Evolutionary conservation across 2,113 vertebrate species (phyloP), one percentile per base, ranked within the genome.

Genomic region (Lagopus leucura): DNA sequence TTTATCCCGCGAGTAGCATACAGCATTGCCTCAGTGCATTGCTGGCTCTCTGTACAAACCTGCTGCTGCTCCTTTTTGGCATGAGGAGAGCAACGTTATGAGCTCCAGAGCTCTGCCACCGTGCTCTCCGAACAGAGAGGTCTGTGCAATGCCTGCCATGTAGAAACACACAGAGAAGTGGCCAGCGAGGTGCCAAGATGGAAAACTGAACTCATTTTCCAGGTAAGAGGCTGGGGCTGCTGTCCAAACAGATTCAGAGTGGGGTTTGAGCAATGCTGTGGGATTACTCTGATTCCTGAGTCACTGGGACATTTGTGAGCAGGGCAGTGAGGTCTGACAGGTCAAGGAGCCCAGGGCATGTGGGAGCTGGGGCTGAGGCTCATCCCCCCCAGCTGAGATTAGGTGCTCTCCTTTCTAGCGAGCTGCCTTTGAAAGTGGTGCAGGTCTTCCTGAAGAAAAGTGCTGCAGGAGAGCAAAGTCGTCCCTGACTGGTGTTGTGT

Each of bases 21-120:
- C 43, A 30, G 75, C 0, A 10, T 57, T 86, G 92, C 80, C 90
- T 94, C 1, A 0, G 60, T 86, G 76, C 76, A 66, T 18, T 6
- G 2, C 21, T 72, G 70, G 93, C 80, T 86, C 79, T 83, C 65
- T 32, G 75, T 78, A 60, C 57, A 58, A 87, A 79, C 82, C 90
- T 92, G 76, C 42, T 88, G 73, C 94, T 57, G 58, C 38, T 94
- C 43, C 43, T 32, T 57, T 52, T 81, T 94, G 79, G 82, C 84
- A 76, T 1, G 32, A 63, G 60, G 63, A 32, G 72, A 92, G 30
- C 54, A 61, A 32, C 19, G 6, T 6, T n/a, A 64, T 40, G 64
- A 43, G 69, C 48, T 82, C 58, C 85, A 74, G 60, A 45, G 1
- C 61, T 30, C 74, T 88, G 60, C 64, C 67, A 7, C 22, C 32